Conservation (phyloP, 1,140 invertebrate species). For the Drosophila rhopaloa region DNA sequence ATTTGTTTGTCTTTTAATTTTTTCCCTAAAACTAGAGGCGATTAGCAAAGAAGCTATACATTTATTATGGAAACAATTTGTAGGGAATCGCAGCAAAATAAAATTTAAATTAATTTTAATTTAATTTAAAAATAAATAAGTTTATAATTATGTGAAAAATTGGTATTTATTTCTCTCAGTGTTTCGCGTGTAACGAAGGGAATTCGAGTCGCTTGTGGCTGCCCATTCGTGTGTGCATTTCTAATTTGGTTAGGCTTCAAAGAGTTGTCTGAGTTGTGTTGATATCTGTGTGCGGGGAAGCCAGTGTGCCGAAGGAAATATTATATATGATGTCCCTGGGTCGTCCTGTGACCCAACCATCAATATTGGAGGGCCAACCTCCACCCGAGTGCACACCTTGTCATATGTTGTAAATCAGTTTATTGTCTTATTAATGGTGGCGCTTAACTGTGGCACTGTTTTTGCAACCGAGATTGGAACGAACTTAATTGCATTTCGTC, state of each 20-base stretch:
- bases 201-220: conserved; percentile 23
- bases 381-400: neutral
- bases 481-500: conserved; percentile 56
- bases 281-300: conserved; percentile 6
- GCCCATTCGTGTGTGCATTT: conserved; percentile 47
- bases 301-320: neutral
- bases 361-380: neutral
- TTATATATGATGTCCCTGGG: neutral
- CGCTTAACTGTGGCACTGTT: conserved; percentile 11
- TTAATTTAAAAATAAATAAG: neutral
- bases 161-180: neutral
- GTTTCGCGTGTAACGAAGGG: neutral
- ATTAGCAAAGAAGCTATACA: no score
- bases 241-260: conserved; percentile 59
- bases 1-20: no score
- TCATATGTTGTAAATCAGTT: conserved; percentile 66
- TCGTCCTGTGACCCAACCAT: neutral
- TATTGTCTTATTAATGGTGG: conserved; percentile 69
- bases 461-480: neutral
- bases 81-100: neutral
- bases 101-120: no score
- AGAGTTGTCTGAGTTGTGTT: conserved; percentile 16
- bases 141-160: neutral
- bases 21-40: no score
- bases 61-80: no score